Base-by-base conservation (phyloP, 2,888 invertebrate genomes). In the Drosophila differens region DNA sequence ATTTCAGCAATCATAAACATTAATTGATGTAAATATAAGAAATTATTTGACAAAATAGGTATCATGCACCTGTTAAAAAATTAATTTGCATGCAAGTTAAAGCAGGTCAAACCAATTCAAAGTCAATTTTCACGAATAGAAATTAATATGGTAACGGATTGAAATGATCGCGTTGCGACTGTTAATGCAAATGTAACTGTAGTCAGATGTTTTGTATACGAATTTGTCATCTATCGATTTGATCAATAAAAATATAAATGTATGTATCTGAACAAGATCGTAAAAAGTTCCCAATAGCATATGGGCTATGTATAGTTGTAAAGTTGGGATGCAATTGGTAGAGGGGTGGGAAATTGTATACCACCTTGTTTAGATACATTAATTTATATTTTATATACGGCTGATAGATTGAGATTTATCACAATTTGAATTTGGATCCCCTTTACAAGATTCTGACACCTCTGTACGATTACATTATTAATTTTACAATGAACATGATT, bases 111-210 rank as follows among this genome's bases (percentile, higher is more conserved):
- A 25, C 16, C 16, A 47, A 47, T 47, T 25, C 16, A 47, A 25
- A 16, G 7, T 47, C 0, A 47, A 4, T 4, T 47, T 47, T 47
- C 16, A 47, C 47, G 16, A 9, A 16, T 9, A 25, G 9, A 47
- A 47, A 2, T 25, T 2, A 47, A 47, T 25, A 16, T 47, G 4
- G 22, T 16, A 47, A 14, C 7, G 14, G 2, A 33, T 9, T n/a
- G 37, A 54, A 39, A 33, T 58, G 33, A 58, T 74, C 63, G 57
- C 30, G 22, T 69, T 76, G 53, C 33, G 41, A 19, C n/a, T 3
- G 39, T n/a, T 33, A 62, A 35, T n/a, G 44, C 68, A 55, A 22
- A 55, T 39, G 55, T 4, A 32, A 9, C 37, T 54, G 30, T 19
- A 39, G 16, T 16, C 7, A 33, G 25, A 28, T 49, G 28, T 10